Evolutionary conservation across 1,140 invertebrate genomes (phyloP), one percentile per base, ranked within the genome.

Genomic region (Trachymyrmex septentrionalis): DNA sequence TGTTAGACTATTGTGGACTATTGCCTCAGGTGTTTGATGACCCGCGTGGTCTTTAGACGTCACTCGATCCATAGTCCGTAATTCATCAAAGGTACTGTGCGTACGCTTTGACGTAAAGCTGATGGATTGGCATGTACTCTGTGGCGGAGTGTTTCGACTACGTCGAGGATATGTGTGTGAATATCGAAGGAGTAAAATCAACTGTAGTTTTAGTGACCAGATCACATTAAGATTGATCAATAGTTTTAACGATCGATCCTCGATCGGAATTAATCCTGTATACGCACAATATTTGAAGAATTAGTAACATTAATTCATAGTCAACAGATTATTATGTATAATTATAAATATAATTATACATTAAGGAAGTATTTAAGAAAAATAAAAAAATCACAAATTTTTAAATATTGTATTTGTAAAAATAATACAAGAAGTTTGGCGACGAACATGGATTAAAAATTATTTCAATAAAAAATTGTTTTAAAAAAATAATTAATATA

Each of bases 61-160:
- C 67, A 71, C 85, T 72, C 66, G 53, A 86, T 84, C 64, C 77
- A 64, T 72, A 63, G 48, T 38, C 14, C 30, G 64, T 86, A 86
- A 86, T 86, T 82, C 85, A 86, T 86, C 85, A 86, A 86, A 86
- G 85, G 53, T 30, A 84, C 57, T 63, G 44, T 80, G 85, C 77
- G 77, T 78, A 44, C 82, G 73, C 82, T 78, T 85, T 78, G 82
- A 78, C 72, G 73, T 85, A 85, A 85, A 85, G 82, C 82, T 78
- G 82, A 85, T 85, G 16, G 75, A 85, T 78, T 66, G 82, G 59
- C 82, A 30, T 85, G 50, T 66, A 85, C 61, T 78, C 78, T 78
- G 61, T 59, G 63, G 30, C 27, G 21, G 44, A 85, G n/a, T 38
- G 16, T 38, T 24, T 64, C 73, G 14, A 24, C 48, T 34, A 61